Evolutionary conservation across 2,888 invertebrate genomes (phyloP).

Genomic region (Anthophora plumipes): DNA sequence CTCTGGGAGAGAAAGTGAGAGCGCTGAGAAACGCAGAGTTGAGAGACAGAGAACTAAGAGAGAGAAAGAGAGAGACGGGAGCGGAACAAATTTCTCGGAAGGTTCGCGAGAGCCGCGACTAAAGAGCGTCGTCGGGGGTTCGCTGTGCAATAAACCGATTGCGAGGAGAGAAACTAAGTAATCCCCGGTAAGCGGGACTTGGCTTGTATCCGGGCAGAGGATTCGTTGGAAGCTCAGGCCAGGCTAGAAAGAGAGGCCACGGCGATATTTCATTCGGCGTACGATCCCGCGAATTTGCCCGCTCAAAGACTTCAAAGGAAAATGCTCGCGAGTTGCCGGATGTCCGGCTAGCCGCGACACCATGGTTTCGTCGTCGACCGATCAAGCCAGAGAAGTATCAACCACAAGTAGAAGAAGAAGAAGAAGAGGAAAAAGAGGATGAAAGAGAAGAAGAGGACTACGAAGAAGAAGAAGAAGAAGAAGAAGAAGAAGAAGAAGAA

Average conservation of each 20-base stretch:
- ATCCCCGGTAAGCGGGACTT: constrained; percentile 39
- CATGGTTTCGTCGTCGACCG: constrained; percentile 44
- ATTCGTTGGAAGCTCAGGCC: constrained; percentile 32
- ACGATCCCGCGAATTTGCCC: constrained; percentile 76
- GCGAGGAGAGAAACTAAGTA: constrained; percentile 36
- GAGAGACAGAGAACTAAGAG: too few species aligned
- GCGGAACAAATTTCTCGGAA: constrained; percentile 22
- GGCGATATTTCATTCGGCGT: constrained; percentile 82
- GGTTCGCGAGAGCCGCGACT: background rate
- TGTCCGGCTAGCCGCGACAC: constrained; percentile 77
- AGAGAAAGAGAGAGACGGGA: too few species aligned
- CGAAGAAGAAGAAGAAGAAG: background rate
- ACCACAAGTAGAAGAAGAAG: background rate
- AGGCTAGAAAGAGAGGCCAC: constrained; percentile 24
- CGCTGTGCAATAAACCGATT: constrained; percentile 52
- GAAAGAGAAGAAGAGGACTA: background rate
- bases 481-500: constrained; percentile 21
- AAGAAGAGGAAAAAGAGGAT: background rate
- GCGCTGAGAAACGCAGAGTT: too few species aligned
- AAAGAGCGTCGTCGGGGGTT: constrained; percentile 31
- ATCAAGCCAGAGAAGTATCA: constrained; percentile 20
- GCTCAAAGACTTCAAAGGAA: constrained; percentile 80
- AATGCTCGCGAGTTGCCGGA: constrained; percentile 75
- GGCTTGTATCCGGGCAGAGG: constrained; percentile 29
- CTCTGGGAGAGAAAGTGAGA: too few species aligned